Base-by-base conservation (phyloP, 1,140 invertebrate species). In the Trichoplusia ni region DNA sequence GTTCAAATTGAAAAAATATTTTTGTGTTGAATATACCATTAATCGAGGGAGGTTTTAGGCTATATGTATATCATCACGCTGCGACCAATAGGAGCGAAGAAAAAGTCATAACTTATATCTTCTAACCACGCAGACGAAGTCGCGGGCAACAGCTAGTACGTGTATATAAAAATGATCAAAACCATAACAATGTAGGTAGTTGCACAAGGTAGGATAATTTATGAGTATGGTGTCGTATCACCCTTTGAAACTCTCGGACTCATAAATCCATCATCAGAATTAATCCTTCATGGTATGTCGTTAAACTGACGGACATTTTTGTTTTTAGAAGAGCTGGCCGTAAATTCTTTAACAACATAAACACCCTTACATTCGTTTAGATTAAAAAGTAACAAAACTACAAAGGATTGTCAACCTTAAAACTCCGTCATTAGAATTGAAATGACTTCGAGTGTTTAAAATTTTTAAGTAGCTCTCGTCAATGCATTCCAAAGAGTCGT, bases 401-500 rank as follows among this genome's bases (percentile, higher is more conserved):
- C 8, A 21, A 18, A 33, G 4, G 8, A 49, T 31, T 33, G 11
- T 35, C 3, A 35, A 35, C 47, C 13, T 16, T 51, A 51, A 19
- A 8, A 2, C 16, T n/a, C 2, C 6, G 11, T 11, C 33, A 33
- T 35, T 33, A 35, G 14, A 11, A 31, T 7, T n/a, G 16, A 35
- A 51, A 51, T 47, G 4, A 23, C n/a, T 16, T 47, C 8, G 1
- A 4, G 1, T 18, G 13, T 16, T 47, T 11, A 16, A 4, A 47
- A 29, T 9, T 29, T 47, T 47, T 58, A 58, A 29, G 53, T 18
- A 18, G 35, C 21, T n/a, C 25, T 23, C 27, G 54, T 25, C 14
- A n/a, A 19, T 44, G 54, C 54, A 58, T 58, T 58, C 54, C 54
- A 19, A 58, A 44, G 54, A 25, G 54, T 14, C 54, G 25, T 18